A percentile compares a stretch with the other conserved stretches of the same genome.
These are phyloP conservation scores for Varanus komodoensis DNA, from an alignment of 2,113 vertebrate genomes.

Conservation along the genomic window DNA sequence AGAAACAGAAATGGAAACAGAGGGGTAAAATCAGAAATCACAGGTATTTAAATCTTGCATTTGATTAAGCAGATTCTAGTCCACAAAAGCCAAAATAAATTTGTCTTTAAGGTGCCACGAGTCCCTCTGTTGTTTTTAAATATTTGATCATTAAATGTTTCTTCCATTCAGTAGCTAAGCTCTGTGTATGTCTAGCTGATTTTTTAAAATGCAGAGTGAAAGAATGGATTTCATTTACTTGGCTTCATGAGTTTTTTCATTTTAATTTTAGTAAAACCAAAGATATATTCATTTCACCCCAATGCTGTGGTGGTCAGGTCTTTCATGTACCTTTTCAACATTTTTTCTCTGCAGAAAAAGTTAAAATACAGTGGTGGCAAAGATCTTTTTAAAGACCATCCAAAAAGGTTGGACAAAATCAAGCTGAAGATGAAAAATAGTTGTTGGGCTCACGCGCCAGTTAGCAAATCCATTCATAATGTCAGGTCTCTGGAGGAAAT, in stretches of 20 bases:
- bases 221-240: not conserved
- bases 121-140: not conserved
- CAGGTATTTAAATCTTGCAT: not conserved
- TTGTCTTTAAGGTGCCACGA: not conserved
- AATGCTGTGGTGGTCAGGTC: not conserved
- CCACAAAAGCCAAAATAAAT: not conserved
- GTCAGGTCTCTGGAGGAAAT: conserved; percentile 57
- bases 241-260: not conserved
- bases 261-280: not conserved
- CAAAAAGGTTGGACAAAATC: conserved; percentile 59
- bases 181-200: not conserved
- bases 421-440: conserved; percentile 47
- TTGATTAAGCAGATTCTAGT: not conserved
- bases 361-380: conserved; percentile 60
- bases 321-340: not conserved
- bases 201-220: not conserved
- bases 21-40: not conserved
- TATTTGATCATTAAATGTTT: not conserved
- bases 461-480: conserved; percentile 65
- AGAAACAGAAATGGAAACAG: not conserved
- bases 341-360: conserved; percentile 42
- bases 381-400: conserved; percentile 41
- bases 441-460: conserved; percentile 62
- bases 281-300: not conserved
- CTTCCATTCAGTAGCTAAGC: not conserved